Evolutionary conservation across 37 sponge, comb jelly and placozoan genomes (phyloP).

Genomic region (Aphrocallistes beatrix): DNA sequence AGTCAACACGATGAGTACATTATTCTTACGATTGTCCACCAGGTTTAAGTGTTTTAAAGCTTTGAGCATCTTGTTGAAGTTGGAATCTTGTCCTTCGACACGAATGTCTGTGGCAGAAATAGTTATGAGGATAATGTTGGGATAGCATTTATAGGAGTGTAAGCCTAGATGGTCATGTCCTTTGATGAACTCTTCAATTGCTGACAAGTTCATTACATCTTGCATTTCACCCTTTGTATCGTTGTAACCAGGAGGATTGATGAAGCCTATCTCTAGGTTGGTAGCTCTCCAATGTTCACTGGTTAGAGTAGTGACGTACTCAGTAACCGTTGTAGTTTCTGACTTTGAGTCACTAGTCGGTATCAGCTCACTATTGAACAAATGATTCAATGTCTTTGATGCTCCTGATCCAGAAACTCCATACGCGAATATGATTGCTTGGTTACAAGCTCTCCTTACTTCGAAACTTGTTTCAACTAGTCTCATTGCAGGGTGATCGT

Average conservation of each 20-base stretch:
- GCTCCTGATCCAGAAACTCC: background rate
- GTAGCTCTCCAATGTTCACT: background rate
- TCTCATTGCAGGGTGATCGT: background rate
- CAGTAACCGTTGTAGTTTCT: background rate
- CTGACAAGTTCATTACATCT: background rate
- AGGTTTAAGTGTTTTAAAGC: background rate
- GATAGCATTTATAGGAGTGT: background rate
- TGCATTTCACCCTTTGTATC: background rate
- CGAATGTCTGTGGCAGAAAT: background rate
- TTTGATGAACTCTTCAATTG: background rate
- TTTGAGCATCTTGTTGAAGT: background rate
- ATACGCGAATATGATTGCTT: slow-evolving; percentile 3
- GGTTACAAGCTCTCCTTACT: background rate
- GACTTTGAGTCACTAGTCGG: background rate
- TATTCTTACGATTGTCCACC: background rate
- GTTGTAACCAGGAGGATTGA: background rate
- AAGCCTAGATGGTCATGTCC: background rate
- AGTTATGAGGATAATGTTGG: background rate
- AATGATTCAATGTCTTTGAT: background rate
- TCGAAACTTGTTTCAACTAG: background rate
- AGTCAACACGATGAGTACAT: background rate
- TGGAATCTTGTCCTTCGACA: background rate
- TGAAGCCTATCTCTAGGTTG: background rate
- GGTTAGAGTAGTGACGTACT: background rate
- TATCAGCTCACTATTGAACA: background rate